phyloP scores from a whole-genome alignment of 2,113 vertebrate species.

The Gopherus flavomarginatus region DNA sequence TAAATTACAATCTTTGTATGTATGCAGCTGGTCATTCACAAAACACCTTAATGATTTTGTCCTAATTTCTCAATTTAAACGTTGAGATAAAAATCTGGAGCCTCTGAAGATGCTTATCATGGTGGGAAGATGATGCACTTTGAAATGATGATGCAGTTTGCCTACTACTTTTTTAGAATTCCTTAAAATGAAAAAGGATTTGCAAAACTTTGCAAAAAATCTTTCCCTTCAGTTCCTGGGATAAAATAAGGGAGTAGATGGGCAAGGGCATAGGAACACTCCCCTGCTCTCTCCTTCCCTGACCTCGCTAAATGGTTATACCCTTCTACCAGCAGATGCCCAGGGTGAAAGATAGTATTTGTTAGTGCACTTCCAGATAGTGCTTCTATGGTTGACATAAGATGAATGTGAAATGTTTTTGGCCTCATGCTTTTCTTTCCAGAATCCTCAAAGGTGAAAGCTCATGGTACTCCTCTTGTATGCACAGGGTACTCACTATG shows the following conservation, averaged over 20 bases:
- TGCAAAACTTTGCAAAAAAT: background rate
- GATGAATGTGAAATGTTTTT: conserved; percentile 6
- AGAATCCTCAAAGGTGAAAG: conserved; percentile 5
- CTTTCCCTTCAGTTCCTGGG: background rate
- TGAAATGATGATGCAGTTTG: background rate
- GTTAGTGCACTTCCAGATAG: background rate
- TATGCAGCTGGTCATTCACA: conserved; percentile 35
- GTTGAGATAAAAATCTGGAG: background rate
- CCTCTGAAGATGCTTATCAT: background rate
- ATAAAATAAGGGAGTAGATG: background rate
- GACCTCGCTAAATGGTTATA: no score
- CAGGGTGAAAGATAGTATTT: background rate
- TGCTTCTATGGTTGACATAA: background rate
- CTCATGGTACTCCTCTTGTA: background rate
- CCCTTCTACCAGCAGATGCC: background rate
- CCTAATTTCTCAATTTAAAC: background rate
- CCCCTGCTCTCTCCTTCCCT: background rate
- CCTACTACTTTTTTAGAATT: background rate
- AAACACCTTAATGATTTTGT: conserved; percentile 21
- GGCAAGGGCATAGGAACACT: background rate
- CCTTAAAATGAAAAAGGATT: background rate
- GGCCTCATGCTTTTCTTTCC: conserved; percentile 15
- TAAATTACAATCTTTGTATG: background rate
- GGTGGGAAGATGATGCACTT: background rate
- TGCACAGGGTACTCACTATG: background rate